phyloP scores from a whole-genome alignment of 2,113 vertebrate species.

The Sturnira hondurensis region DNA sequence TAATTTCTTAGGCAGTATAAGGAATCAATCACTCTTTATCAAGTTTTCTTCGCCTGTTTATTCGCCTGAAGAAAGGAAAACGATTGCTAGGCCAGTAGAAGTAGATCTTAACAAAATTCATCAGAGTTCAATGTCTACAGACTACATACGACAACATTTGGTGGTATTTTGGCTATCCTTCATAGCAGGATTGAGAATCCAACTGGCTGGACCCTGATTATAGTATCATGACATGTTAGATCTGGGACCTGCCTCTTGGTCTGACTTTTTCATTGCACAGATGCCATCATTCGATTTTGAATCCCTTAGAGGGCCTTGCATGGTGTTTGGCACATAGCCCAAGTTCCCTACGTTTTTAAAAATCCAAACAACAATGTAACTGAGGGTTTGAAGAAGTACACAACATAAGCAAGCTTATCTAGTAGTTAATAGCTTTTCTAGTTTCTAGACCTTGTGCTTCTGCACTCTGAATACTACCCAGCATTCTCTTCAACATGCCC shows the following conservation, averaged over 20 bases:
- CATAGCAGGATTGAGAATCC: not conserved
- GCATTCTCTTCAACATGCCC: not conserved
- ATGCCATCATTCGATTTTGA: not conserved
- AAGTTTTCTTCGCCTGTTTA: conserved; percentile 60
- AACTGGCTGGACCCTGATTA: not conserved
- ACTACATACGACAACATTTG: not conserved
- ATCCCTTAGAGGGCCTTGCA: not conserved
- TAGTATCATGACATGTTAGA: not conserved
- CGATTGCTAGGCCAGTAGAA: not conserved
- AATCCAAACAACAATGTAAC: not conserved
- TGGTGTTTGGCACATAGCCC: not conserved
- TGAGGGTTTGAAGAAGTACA: not conserved
- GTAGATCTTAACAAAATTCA: not conserved
- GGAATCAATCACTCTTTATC: conserved; percentile 61
- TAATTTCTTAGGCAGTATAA: conserved; percentile 43
- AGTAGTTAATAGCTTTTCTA: not conserved
- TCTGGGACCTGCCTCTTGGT: not conserved
- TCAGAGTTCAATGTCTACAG: not conserved
- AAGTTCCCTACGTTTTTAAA: not conserved
- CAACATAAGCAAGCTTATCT: not conserved
- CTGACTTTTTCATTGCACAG: not conserved
- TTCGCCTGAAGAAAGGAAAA: conserved; percentile 59
- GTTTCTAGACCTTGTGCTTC: not conserved
- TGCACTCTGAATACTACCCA: not conserved
- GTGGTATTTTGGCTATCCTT: not conserved